Base-by-base conservation (phyloP, 64 coral and sea anemone genomes). In the Actinia tenebrosa region DNA sequence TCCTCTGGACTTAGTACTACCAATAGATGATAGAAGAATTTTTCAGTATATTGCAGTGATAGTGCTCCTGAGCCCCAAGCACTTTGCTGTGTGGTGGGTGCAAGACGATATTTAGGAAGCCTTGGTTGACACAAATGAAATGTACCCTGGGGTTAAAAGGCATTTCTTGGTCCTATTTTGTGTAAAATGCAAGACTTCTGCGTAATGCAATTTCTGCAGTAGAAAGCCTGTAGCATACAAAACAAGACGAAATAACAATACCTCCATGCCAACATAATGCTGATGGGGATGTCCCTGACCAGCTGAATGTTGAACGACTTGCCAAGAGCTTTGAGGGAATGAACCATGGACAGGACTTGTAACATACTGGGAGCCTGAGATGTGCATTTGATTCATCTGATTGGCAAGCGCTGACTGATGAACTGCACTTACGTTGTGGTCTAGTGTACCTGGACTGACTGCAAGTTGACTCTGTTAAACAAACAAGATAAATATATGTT, bases 291-390 rank as follows among this genome's bases (percentile, higher is more conserved):
- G 93, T 86, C 90, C 94, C 16, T 93, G 92, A 44, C 84, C 89
- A 83, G 91, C 46, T 55, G 82, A 87, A 27, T 96, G 94, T n/a
- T 96, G 94, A 77, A 96, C 86, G 80, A 96, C 77, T 63, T 96
- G 94, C 94, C 94, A 96, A 15, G 94, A 92, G 22, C 82, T 92
- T 88, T 96, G 94, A 71, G 94, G 91, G 82, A 96, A 96, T 43
- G 94, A 88, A 53, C 85, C 84, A 75, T 96, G 94, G 10, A 96
- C 94, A 80, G 94, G 94, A 88, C 94, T 96, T 44, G 94, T 96
- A 5, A 96, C 89, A 79, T 96, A 96, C 60, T 96, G 94, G 5
- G 94, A 96, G 37, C 94, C 94, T 44, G 94, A 96, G 88, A 96
- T 59, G 79, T 96, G 94, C 16, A 96, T 83, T 80, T 96, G 94